Conservation (phyloP, 2,113 vertebrate species). For the Haemorhous mexicanus region DNA sequence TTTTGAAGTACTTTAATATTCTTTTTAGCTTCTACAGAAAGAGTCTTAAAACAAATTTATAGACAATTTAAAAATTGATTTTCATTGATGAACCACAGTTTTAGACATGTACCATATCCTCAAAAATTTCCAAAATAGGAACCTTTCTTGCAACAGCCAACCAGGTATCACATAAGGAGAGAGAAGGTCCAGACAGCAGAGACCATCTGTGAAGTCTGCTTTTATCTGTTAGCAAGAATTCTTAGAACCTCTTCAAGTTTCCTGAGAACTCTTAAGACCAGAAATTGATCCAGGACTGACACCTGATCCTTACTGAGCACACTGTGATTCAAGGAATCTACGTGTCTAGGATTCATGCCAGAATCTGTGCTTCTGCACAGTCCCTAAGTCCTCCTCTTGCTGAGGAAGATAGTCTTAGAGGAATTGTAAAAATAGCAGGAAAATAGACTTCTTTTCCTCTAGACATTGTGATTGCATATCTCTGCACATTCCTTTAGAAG, state of each 20-base stretch:
- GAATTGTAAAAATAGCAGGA: neutral
- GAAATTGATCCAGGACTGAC: neutral
- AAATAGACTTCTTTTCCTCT: neutral
- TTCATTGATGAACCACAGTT: neutral
- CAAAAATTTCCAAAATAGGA: neutral
- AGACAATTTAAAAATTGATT: neutral
- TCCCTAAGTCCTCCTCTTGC: neutral
- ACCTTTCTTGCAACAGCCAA: neutral
- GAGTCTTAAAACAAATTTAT: neutral
- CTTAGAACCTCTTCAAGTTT: neutral
- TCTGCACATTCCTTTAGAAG: neutral
- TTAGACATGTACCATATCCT: neutral
- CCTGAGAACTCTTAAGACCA: neutral
- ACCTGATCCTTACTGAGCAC: neutral
- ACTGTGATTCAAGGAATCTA: neutral
- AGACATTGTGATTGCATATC: neutral
- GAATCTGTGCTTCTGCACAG: neutral
- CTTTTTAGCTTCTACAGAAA: neutral
- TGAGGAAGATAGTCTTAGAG: neutral
- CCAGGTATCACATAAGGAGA: neutral
- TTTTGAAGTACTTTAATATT: neutral
- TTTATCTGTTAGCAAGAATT: neutral
- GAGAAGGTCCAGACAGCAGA: neutral
- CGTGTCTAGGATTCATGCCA: neutral
- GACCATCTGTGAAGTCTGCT: neutral